These are phyloP conservation scores for Palythoa grandiflora DNA, from an alignment of 92 coral and sea anemone genomes.

Conservation along the genomic window DNA sequence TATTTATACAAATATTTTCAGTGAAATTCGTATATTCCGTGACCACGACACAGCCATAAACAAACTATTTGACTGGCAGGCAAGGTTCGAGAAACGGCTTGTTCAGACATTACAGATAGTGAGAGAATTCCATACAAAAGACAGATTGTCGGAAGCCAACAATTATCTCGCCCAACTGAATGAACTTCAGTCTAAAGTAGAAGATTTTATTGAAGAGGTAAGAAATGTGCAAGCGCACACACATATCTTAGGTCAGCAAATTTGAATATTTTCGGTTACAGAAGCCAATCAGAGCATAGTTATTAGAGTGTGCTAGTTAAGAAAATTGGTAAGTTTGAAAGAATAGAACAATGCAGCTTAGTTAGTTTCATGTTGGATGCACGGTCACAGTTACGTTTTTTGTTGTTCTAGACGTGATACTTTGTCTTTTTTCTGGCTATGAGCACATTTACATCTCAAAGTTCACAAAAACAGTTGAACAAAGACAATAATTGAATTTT, in stretches of 20 bases:
- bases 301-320: no score
- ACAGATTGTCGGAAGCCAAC: constrained; percentile 91
- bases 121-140: constrained; percentile 89
- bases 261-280: neutral
- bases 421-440: no score
- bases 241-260: neutral
- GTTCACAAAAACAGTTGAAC: no score
- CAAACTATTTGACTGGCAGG: constrained; percentile 91
- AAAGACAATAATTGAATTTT: no score
- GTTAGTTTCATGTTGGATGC: no score
- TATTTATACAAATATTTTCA: constrained; percentile 20
- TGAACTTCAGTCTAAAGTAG: constrained; percentile 78
- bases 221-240: neutral
- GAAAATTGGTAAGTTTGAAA: no score
- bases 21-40: constrained; percentile 87
- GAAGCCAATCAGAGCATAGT: no score
- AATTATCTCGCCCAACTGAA: constrained; percentile 80
- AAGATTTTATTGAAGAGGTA: constrained; percentile 69
- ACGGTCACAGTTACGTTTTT: no score
- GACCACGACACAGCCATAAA: constrained; percentile 94
- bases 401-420: no score
- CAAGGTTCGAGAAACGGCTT: constrained; percentile 85
- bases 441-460: no score
- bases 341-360: no score
- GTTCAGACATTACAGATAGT: constrained; percentile 74